Evolutionary conservation across 2,888 invertebrate species (phyloP).

Genomic region (Trichacis sp.): DNA sequence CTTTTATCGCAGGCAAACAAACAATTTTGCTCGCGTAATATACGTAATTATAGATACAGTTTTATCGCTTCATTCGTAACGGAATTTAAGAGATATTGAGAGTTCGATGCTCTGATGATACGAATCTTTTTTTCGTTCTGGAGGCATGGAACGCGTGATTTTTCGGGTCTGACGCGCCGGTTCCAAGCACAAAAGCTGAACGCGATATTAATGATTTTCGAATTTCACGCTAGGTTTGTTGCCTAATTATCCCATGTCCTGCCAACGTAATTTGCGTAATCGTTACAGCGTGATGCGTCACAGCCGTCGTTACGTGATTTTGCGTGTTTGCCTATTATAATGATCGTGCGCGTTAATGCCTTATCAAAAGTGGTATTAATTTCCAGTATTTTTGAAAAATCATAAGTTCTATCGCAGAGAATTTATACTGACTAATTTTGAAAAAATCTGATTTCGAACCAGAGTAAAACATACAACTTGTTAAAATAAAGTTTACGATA

Average conservation of each 20-base stretch:
- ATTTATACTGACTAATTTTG: too few species aligned
- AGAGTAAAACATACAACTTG: too few species aligned
- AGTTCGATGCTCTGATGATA: conserved; percentile 23
- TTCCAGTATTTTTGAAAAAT: background rate
- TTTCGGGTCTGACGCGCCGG: conserved; percentile 39
- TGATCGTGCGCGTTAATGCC: background rate
- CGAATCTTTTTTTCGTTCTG: conserved; percentile 40
- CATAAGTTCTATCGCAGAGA: too few species aligned
- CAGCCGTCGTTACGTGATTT: background rate
- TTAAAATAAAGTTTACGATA: too few species aligned
- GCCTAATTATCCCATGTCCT: conserved; percentile 36
- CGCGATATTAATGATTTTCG: conserved; percentile 67
- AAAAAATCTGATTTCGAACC: too few species aligned
- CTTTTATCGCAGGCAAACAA: background rate
- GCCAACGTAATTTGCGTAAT: conserved; percentile 15
- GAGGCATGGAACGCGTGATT: conserved; percentile 31
- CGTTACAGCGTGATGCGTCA: conserved; percentile 4
- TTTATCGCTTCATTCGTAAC: background rate
- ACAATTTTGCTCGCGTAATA: background rate
- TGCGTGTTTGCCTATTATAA: background rate
- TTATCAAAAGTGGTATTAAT: background rate
- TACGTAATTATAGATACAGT: background rate
- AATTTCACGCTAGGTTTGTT: conserved; percentile 59
- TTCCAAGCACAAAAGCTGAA: conserved; percentile 50
- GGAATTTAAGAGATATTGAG: conserved; percentile 3